Percentiles rank a stretch among this genome's conserved stretches.
Conservation (phyloP, 1,140 invertebrate genomes). For the Glomeris maerens region DNA sequence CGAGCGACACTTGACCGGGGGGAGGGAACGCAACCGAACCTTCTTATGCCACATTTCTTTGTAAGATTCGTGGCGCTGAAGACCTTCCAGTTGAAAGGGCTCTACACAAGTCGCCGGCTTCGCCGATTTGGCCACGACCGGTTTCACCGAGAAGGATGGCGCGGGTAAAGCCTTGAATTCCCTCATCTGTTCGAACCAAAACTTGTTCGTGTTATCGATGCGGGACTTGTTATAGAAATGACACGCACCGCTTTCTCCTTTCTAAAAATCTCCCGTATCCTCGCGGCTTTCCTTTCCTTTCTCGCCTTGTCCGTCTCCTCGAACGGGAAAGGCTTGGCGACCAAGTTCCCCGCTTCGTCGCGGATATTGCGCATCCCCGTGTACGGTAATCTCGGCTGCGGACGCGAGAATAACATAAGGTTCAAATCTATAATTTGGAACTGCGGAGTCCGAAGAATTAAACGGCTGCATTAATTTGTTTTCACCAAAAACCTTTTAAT, state of each 20-base stretch:
- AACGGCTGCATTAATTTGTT: no score
- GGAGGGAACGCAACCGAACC: neutral
- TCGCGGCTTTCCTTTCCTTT: conserved; percentile 4
- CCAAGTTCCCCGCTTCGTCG: neutral
- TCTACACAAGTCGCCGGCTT: neutral
- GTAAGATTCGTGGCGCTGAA: neutral
- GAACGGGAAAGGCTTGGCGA: neutral
- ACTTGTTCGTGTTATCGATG: neutral
- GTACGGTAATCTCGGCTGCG: no score
- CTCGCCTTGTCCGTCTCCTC: conserved; percentile 1
- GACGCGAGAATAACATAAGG: no score
- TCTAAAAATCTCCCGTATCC: conserved; percentile 12
- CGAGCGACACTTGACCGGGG: neutral
- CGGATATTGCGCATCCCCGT: neutral
- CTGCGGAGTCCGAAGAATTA: no score
- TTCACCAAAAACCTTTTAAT: no score
- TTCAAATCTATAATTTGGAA: no score
- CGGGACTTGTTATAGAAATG: neutral
- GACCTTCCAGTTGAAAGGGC: neutral
- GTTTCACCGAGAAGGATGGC: neutral
- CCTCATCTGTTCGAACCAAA: neutral
- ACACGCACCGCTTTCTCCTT: conserved; percentile 13
- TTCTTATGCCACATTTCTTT: neutral
- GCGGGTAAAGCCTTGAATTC: neutral
- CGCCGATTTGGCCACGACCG: neutral